Evolutionary conservation across 2,113 vertebrate genomes (phyloP).

Genomic region (Hemichromis elongatus): DNA sequence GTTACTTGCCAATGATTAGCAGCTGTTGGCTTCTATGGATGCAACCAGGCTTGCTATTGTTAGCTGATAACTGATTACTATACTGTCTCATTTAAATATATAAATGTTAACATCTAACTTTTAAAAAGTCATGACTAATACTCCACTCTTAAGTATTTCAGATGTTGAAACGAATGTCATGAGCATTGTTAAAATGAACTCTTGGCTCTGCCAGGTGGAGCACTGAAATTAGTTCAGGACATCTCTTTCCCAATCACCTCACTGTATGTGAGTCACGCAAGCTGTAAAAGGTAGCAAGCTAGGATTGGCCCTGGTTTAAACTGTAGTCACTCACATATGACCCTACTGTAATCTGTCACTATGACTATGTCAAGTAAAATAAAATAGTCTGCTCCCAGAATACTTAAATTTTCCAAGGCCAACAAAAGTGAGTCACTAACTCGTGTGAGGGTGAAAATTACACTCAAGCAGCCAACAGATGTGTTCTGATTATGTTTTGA

Average conservation of each 20-base stretch:
- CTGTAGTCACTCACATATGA: neutral
- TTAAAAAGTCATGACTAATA: neutral
- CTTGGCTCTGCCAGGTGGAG: neutral
- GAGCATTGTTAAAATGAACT: neutral
- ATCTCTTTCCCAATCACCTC: neutral
- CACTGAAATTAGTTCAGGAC: neutral
- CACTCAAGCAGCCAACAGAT: neutral
- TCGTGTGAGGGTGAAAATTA: neutral
- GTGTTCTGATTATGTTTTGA: neutral
- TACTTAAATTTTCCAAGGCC: neutral
- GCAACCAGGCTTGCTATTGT: neutral
- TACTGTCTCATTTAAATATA: neutral
- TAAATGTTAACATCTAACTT: neutral
- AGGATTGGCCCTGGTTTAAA: neutral
- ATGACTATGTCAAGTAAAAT: neutral
- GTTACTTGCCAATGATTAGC: neutral
- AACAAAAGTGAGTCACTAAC: neutral
- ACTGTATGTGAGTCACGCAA: neutral
- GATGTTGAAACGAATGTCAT: neutral
- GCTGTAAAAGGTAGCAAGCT: neutral
- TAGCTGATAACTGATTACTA: neutral
- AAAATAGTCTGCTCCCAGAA: neutral
- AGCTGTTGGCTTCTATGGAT: neutral
- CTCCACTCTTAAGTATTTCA: neutral
- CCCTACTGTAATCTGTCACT: neutral